Evolutionary conservation across 2,888 invertebrate species (phyloP), one percentile per base, ranked within the genome.

Genomic region (Hyposoter dolosus): DNA sequence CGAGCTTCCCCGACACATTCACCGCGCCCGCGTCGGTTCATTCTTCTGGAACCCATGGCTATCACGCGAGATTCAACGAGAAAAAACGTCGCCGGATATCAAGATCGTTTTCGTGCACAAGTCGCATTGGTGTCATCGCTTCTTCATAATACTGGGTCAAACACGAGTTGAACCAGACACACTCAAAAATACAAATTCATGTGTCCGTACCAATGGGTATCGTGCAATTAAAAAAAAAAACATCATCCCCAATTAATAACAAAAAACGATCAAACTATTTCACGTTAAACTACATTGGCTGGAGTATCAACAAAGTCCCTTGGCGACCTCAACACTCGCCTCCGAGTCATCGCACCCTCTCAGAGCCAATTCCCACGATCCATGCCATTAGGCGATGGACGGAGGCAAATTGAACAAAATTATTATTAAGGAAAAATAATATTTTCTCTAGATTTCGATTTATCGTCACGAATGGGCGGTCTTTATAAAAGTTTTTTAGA

Each of bases 11-110:
- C 69, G 65, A 53, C 60, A 72, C 50, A 35, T 56, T 45, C 68
- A 78, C 12, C 45, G 63, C 78, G 50, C 47, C 47, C 72, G 71
- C 63, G 63, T 63, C 71, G 19, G 10, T 50, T 85, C 79, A 80
- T 85, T 85, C 85, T 87, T 87, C 77, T 32, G 40, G 63, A 43
- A 43, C 71, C 77, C 80, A 84, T 83, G 69, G 78, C 63, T 69
- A 69, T 82, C 80, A 53, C 68, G 19, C 35, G 60, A 56, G 76
- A 83, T 75, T 84, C 74, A 80, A 83, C 56, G 68, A 74, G 40
- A 45, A 53, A 53, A 81, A 74, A 72, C 43, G 75, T 84, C 84
- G 65, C 63, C 63, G 80, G 75, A 72, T 78, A 78, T 82, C 85
- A 53, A 47, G 72, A 66, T 77, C 78, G 71, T 78, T 68, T 19